Percentiles rank a stretch among this genome's conserved stretches.
phyloP scores from a whole-genome alignment of 2,888 invertebrate genomes.

The Aporophyla lueneburgensis region DNA sequence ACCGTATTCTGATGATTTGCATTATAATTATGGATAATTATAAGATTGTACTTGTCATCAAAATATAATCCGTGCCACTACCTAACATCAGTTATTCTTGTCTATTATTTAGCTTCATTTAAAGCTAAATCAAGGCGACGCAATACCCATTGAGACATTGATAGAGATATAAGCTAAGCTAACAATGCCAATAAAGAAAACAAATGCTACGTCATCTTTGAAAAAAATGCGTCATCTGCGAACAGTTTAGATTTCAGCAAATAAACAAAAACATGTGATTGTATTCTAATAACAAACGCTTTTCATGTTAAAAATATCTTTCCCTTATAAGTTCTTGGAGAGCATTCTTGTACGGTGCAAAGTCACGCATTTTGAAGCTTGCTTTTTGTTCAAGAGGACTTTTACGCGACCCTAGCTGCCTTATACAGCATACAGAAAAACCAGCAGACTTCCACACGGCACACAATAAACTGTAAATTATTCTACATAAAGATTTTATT shows the following conservation, averaged over 20 bases:
- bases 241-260: constrained; percentile 12
- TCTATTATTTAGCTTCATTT: constrained; percentile 8
- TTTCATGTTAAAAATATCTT: constrained; percentile 38
- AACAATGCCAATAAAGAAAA: constrained; percentile 3
- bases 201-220: background rate
- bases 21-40: constrained; percentile 1
- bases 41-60: constrained; percentile 9
- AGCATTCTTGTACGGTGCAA: constrained; percentile 45
- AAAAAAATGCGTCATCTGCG: background rate
- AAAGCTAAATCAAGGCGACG: background rate
- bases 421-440: constrained; percentile 58
- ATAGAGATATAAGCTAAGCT: background rate
- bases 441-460: constrained; percentile 43
- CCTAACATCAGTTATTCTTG: background rate
- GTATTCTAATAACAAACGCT: constrained; percentile 18
- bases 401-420: constrained; percentile 52
- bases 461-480: constrained; percentile 54
- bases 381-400: constrained; percentile 49
- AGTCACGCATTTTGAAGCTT: constrained; percentile 46
- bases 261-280: constrained; percentile 24
- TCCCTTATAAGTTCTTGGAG: constrained; percentile 36
- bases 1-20: background rate
- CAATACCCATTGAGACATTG: background rate
- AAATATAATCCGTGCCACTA: constrained; percentile 4
- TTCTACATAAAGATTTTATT: constrained; percentile 64